Evolutionary conservation across 2,113 vertebrate genomes (phyloP).

Genomic region (Atrichornis clamosus): DNA sequence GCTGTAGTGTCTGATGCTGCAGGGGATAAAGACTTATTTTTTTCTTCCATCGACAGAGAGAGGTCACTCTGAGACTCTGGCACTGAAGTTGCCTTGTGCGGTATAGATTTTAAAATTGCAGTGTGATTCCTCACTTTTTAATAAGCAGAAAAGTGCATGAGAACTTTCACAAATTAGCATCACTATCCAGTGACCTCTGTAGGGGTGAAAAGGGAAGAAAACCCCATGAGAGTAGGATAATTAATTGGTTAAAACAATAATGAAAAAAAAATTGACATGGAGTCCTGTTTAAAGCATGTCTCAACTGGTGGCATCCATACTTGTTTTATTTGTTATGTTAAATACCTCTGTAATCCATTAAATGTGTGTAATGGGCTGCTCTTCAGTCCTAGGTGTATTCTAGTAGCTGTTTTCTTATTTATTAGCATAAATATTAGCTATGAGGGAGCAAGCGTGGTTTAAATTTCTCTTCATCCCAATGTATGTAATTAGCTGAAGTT

Average conservation of each 20-base stretch:
- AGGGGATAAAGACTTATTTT: background rate
- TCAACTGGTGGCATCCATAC: background rate
- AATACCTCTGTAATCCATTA: background rate
- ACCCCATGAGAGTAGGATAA: background rate
- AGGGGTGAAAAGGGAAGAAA: background rate
- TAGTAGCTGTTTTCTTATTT: background rate
- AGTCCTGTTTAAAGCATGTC: background rate
- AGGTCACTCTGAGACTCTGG: background rate
- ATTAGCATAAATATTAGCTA: background rate
- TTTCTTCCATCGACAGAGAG: background rate
- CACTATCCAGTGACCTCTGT: background rate
- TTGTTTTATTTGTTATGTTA: background rate
- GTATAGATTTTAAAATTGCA: slow-evolving; percentile 7
- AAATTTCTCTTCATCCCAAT: background rate
- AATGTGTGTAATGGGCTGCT: background rate
- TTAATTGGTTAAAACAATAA: background rate
- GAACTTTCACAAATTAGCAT: slow-evolving; percentile 39
- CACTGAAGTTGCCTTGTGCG: background rate
- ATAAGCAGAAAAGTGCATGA: slow-evolving; percentile 10
- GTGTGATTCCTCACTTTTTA: background rate
- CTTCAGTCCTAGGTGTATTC: background rate
- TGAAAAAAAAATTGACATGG: background rate
- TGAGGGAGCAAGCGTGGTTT: background rate
- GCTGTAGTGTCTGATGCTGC: background rate
- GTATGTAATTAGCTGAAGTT: background rate